phyloP scores from a whole-genome alignment of 2,888 invertebrate species.

The Heliothis peltigera region DNA sequence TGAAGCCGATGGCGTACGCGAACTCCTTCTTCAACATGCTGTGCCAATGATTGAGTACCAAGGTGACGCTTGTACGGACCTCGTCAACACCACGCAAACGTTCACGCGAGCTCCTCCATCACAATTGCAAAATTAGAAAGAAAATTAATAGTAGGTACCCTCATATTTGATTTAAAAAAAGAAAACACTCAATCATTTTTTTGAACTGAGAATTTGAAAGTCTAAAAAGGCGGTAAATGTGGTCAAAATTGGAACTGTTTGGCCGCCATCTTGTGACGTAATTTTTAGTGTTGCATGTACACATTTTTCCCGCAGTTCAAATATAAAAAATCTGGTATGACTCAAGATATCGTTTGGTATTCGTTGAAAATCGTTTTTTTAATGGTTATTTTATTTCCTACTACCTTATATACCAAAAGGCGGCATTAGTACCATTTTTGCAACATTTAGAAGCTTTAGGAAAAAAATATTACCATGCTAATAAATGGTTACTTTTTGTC shows the following conservation, averaged over 20 bases:
- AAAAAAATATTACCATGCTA: too few relatives aligned
- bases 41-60: slow-evolving; percentile 88
- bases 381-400: background rate
- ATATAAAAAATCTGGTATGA: background rate
- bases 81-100: slow-evolving; percentile 41
- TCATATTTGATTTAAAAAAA: background rate
- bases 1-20: slow-evolving; percentile 99
- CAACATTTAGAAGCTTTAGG: background rate
- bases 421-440: background rate
- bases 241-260: background rate
- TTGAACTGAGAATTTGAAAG: too few relatives aligned
- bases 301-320: background rate
- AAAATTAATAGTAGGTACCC: background rate
- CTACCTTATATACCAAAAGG: background rate
- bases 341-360: too few relatives aligned
- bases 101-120: slow-evolving; percentile 42
- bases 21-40: slow-evolving; percentile 95
- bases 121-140: slow-evolving; percentile 23
- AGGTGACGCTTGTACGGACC: slow-evolving; percentile 9
- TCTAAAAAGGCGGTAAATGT: background rate
- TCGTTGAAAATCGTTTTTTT: background rate
- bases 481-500: background rate
- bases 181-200: too few relatives aligned
- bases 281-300: background rate
- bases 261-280: slow-evolving; percentile 1